Percentiles rank a stretch among this genome's conserved stretches.
These are phyloP conservation scores for Synergus gifuensis DNA, from an alignment of 2,888 invertebrate species.

Conservation along the genomic window DNA sequence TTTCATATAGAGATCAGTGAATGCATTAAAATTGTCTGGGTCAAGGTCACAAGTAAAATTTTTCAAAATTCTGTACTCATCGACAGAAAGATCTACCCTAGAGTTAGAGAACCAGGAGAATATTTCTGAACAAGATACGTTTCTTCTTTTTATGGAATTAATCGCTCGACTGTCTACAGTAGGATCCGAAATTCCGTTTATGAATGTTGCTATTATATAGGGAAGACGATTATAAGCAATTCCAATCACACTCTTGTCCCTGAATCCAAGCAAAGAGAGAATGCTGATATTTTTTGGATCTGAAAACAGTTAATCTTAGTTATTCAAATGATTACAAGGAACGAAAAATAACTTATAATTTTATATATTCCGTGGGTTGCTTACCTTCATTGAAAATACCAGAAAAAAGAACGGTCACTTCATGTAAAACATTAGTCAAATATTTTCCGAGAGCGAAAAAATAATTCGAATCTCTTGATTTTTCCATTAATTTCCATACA, in stretches of 20 bases:
- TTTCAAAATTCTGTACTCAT: constrained; percentile 64
- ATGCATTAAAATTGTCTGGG: constrained; percentile 67
- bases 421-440: constrained; percentile 61
- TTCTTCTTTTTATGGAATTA: constrained; percentile 43
- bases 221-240: constrained; percentile 64
- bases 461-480: constrained; percentile 58
- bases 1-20: constrained; percentile 62
- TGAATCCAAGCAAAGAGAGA: constrained; percentile 67
- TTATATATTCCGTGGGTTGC: background rate
- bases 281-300: constrained; percentile 57
- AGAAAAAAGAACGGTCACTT: constrained; percentile 45
- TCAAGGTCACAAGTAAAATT: constrained; percentile 66
- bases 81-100: constrained; percentile 58
- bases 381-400: constrained; percentile 51
- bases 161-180: constrained; percentile 55
- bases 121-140: constrained; percentile 60
- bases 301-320: constrained; percentile 41
- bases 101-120: constrained; percentile 65
- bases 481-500: constrained; percentile 57
- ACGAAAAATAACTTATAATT: background rate
- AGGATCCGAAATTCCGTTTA: constrained; percentile 66
- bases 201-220: constrained; percentile 64
- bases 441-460: constrained; percentile 65
- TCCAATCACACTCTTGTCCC: constrained; percentile 59
- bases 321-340: too few relatives aligned